Percentiles rank a stretch among this genome's conserved stretches.
These are phyloP conservation scores for Oophaga pumilio DNA, from an alignment of 2,113 vertebrate genomes.

Conservation along the genomic window DNA sequence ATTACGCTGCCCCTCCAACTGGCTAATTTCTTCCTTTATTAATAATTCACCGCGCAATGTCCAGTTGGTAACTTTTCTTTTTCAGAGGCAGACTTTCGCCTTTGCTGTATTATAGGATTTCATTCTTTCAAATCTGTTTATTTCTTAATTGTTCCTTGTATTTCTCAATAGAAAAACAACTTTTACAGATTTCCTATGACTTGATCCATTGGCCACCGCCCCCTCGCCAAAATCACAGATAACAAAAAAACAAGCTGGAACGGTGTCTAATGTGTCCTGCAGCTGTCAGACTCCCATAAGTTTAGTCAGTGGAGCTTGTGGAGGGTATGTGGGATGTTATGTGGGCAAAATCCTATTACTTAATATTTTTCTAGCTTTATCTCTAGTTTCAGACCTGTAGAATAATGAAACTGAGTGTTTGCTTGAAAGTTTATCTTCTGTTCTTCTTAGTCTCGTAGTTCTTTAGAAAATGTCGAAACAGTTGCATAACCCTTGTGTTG, in stretches of 20 bases:
- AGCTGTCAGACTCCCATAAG: conserved; percentile 13
- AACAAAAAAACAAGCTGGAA: conserved; percentile 4
- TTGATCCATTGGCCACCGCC: not conserved
- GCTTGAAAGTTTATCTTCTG: not conserved
- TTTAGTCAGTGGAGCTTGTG: not conserved
- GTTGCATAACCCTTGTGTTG: too few species aligned
- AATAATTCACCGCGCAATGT: not conserved
- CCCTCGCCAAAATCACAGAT: not conserved
- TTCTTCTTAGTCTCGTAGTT: too few species aligned
- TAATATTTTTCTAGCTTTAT: not conserved
- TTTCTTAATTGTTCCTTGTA: conserved; percentile 19
- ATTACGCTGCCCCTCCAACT: not conserved
- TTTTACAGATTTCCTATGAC: conserved; percentile 5
- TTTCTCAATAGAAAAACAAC: conserved; percentile 18
- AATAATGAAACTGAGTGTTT: not conserved
- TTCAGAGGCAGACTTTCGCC: not conserved
- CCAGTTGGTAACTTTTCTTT: conserved; percentile 2
- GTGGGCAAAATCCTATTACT: conserved; percentile 2
- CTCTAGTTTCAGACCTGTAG: not conserved
- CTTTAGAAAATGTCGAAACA: too few species aligned
- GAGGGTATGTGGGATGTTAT: conserved; percentile 30
- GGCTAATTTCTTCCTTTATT: conserved; percentile 8
- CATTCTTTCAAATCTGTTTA: not conserved
- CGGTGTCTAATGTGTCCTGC: not conserved
- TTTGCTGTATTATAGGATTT: not conserved